Conservation (phyloP, 2,888 invertebrate species). For the Octodonta nipae region DNA sequence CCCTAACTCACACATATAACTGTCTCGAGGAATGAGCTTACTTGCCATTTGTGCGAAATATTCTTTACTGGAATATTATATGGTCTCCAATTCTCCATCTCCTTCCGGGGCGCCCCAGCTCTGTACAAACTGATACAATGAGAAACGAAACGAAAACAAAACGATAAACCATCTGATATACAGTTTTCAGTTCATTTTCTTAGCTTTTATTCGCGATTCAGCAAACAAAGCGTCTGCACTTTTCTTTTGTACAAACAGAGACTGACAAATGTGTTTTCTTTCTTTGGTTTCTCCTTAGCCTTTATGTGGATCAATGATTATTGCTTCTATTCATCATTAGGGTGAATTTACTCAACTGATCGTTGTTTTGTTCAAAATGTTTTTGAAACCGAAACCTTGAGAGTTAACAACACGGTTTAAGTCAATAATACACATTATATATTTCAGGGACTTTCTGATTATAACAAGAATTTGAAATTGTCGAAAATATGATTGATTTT, state of each 20-base stretch:
- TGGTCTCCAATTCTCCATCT: conserved; percentile 26
- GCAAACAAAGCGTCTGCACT: conserved; percentile 28
- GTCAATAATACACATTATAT: too few species aligned
- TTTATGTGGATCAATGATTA: too few species aligned
- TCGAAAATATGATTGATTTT: too few species aligned
- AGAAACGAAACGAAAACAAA: conserved; percentile 35
- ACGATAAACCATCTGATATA: conserved; percentile 34
- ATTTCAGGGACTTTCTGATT: too few species aligned
- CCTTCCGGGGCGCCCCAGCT: conserved; percentile 23
- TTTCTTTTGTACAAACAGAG: conserved; percentile 23
- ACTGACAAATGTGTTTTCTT: conserved; percentile 19
- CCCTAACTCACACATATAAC: conserved; percentile 36
- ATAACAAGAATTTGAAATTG: too few species aligned
- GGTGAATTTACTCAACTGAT: too few species aligned
- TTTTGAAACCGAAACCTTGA: too few species aligned
- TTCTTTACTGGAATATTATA: conserved; percentile 31
- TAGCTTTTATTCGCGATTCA: conserved; percentile 29
- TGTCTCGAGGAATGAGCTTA: conserved; percentile 33
- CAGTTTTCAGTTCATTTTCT: conserved; percentile 35
- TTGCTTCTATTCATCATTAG: too few species aligned
- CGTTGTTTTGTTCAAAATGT: too few species aligned
- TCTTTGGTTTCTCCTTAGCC: too few species aligned
- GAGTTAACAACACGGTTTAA: too few species aligned
- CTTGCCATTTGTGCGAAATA: conserved; percentile 32
- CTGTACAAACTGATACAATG: conserved; percentile 12